These are phyloP conservation scores for Papilio protenor DNA, from an alignment of 2,888 invertebrate species.

Conservation along the genomic window DNA sequence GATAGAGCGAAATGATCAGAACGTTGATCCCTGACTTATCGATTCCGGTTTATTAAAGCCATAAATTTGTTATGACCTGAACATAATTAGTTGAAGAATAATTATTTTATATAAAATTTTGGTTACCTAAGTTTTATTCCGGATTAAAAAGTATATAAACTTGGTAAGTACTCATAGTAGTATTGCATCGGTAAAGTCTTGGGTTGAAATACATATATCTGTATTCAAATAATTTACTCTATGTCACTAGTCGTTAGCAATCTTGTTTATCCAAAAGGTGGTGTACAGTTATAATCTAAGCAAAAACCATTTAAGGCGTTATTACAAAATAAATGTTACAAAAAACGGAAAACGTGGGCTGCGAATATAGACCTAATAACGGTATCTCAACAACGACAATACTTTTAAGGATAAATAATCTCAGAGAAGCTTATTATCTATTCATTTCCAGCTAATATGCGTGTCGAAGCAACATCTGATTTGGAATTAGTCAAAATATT, in stretches of 20 bases:
- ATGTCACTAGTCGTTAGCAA: not conserved
- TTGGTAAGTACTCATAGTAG: too few relatives aligned
- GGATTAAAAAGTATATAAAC: too few relatives aligned
- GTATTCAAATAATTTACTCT: not conserved
- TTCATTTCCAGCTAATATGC: not conserved
- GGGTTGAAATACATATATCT: too few relatives aligned
- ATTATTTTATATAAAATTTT: not conserved
- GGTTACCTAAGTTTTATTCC: too few relatives aligned
- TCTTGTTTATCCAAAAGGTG: not conserved
- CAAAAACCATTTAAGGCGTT: constrained; percentile 11
- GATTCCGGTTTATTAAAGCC: constrained; percentile 27
- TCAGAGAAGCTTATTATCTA: not conserved
- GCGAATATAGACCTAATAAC: constrained; percentile 5
- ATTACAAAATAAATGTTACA: constrained; percentile 21
- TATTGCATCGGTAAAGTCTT: too few relatives aligned
- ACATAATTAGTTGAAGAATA: not conserved
- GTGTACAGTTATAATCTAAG: constrained; percentile 27
- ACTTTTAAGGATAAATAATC: not conserved
- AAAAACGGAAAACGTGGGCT: constrained; percentile 31
- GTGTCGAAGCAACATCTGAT: not conserved
- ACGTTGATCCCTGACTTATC: constrained; percentile 25
- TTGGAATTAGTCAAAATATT: not conserved
- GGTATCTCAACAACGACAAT: constrained; percentile 7
- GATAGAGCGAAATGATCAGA: not conserved
- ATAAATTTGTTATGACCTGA: not conserved